Evolutionary conservation across 2,113 vertebrate species (phyloP).

Genomic region (Catharus fuscescens): DNA sequence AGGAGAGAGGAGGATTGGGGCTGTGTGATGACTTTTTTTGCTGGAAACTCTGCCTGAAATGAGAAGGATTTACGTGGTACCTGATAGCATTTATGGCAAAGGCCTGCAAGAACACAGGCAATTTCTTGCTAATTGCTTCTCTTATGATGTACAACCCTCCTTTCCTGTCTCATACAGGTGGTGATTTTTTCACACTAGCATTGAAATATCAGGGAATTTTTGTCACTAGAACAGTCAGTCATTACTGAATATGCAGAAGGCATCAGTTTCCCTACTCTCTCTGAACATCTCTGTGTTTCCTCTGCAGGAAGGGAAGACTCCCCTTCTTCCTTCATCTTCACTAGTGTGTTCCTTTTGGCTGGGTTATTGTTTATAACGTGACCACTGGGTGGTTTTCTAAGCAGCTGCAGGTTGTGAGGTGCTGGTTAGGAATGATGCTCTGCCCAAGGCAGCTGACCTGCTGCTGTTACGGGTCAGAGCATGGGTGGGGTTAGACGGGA

Average conservation of each 20-base stretch:
- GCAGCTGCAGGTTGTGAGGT: background rate
- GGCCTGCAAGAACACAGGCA: background rate
- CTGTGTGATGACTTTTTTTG: background rate
- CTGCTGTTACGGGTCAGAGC: background rate
- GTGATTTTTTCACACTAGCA: background rate
- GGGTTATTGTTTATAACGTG: fast-evolving
- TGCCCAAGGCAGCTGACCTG: background rate
- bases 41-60: background rate
- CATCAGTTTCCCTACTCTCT: background rate
- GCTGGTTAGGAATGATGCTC: background rate
- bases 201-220: background rate
- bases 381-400: background rate
- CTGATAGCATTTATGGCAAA: background rate
- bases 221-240: background rate
- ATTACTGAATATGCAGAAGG: background rate
- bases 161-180: background rate
- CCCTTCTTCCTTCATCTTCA: background rate
- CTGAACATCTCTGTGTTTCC: background rate
- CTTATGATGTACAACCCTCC: background rate
- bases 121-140: background rate
- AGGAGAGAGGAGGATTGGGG: background rate
- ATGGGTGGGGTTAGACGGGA: background rate
- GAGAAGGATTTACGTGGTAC: background rate
- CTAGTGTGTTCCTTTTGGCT: background rate
- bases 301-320: background rate